These are phyloP conservation scores for Meandrusa payeni DNA, from an alignment of 2,888 invertebrate species.

Conservation along the genomic window DNA sequence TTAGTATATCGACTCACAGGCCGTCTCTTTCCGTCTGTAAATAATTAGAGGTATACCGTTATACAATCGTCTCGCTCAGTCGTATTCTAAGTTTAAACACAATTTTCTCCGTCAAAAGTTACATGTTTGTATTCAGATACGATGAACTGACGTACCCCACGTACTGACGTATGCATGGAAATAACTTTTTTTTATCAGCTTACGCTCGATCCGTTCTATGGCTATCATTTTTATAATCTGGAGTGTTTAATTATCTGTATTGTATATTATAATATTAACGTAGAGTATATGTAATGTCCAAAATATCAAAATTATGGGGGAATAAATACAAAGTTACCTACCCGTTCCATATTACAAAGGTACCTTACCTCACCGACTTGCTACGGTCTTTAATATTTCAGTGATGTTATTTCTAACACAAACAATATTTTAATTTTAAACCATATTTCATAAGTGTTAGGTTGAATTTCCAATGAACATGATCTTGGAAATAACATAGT, in stretches of 20 bases:
- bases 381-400: conserved; percentile 56
- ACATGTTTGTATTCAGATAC: conserved; percentile 17
- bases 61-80: conserved; percentile 9
- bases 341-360: conserved; percentile 32
- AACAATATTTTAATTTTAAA: conserved; percentile 34
- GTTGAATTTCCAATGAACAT: conserved; percentile 37
- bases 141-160: too few relatives aligned
- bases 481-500: conserved; percentile 51
- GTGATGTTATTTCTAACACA: conserved; percentile 48
- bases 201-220: not conserved
- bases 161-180: too few relatives aligned
- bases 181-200: conserved; percentile 6
- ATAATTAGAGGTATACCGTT: not conserved
- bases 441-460: conserved; percentile 34
- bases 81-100: conserved; percentile 20
- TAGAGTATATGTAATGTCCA: not conserved
- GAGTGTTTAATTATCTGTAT: too few relatives aligned
- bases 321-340: conserved; percentile 26
- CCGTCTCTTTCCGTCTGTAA: conserved; percentile 14
- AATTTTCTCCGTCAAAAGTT: conserved; percentile 24
- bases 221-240: too few relatives aligned
- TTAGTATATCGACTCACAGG: conserved; percentile 19
- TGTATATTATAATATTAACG: not conserved
- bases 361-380: conserved; percentile 48
- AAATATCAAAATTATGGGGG: conserved; percentile 2